Conservation (phyloP, 2,113 vertebrate species). For the Bos javanicus region DNA sequence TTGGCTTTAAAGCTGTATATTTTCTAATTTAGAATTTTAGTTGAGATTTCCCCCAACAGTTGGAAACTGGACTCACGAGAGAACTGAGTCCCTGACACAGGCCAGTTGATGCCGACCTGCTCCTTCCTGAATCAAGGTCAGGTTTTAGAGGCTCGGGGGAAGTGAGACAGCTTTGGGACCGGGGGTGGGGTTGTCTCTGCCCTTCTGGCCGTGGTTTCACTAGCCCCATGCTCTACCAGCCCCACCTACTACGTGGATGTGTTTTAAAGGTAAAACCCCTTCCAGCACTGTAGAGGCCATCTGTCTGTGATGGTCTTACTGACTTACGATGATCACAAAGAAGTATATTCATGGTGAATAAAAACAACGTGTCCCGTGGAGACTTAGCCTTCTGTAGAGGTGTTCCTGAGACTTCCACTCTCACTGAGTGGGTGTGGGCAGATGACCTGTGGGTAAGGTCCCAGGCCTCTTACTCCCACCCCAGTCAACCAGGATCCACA, state of each 20-base stretch:
- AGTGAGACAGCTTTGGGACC: accelerated
- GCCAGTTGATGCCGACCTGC: accelerated
- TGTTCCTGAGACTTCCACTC: background rate
- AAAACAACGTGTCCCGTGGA: background rate
- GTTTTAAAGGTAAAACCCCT: background rate
- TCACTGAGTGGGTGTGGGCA: background rate
- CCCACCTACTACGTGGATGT: background rate
- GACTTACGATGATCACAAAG: background rate
- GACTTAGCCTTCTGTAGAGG: background rate
- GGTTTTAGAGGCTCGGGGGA: background rate
- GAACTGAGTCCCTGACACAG: background rate
- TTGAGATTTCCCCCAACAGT: background rate
- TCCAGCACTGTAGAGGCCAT: background rate
- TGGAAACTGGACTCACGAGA: background rate
- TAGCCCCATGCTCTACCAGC: accelerated
- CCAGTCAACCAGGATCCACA: background rate
- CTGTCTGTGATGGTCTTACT: background rate
- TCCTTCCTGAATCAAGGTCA: background rate
- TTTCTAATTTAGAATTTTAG: background rate
- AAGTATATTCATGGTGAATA: conserved; percentile 19
- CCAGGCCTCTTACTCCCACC: background rate
- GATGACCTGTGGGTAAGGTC: background rate
- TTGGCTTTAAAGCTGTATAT: background rate
- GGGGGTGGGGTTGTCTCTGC: accelerated
- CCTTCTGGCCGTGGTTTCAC: accelerated